phyloP scores from a whole-genome alignment of 2,797 vertebrate species.

The Alca torda region DNA sequence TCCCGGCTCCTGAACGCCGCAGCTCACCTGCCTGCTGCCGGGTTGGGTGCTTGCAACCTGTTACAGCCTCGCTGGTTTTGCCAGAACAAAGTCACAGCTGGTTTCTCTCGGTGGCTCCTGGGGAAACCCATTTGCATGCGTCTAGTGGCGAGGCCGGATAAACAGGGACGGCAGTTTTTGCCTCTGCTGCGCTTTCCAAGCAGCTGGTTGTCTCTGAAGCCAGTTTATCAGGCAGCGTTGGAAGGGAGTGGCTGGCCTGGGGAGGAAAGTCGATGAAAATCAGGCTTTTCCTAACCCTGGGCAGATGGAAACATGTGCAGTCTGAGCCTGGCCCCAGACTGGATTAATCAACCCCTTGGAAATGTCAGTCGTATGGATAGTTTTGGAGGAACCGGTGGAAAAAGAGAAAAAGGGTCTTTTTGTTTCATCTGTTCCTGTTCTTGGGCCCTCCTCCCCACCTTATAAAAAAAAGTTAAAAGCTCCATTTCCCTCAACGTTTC shows the following conservation, averaged over 20 bases:
- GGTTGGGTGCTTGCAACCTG: neutral
- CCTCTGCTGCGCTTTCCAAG: neutral
- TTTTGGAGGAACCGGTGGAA: slow-evolving; percentile 26
- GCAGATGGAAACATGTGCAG: slow-evolving; percentile 46
- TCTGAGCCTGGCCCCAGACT: neutral
- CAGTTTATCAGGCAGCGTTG: slow-evolving; percentile 59
- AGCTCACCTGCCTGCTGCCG: neutral
- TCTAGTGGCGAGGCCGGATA: neutral
- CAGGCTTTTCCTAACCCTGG: slow-evolving; percentile 42
- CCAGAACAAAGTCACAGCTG: neutral
- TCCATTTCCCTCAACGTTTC: neutral
- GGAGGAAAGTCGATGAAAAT: slow-evolving; percentile 36
- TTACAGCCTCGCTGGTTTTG: neutral
- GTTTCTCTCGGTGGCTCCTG: neutral
- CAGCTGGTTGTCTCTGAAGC: slow-evolving; percentile 44
- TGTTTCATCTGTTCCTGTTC: slow-evolving; percentile 2
- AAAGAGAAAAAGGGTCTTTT: slow-evolving; percentile 24
- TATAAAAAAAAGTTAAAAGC: neutral
- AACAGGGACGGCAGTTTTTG: slow-evolving; percentile 25
- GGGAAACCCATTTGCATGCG: slow-evolving; percentile 4
- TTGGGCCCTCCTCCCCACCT: neutral
- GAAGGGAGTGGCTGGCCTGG: slow-evolving; percentile 57
- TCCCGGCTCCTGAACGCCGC: neutral
- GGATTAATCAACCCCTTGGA: slow-evolving; percentile 45
- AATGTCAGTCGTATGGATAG: neutral